These are phyloP conservation scores for Meriones unguiculatus DNA, from an alignment of 2,113 vertebrate genomes.

Conservation along the genomic window DNA sequence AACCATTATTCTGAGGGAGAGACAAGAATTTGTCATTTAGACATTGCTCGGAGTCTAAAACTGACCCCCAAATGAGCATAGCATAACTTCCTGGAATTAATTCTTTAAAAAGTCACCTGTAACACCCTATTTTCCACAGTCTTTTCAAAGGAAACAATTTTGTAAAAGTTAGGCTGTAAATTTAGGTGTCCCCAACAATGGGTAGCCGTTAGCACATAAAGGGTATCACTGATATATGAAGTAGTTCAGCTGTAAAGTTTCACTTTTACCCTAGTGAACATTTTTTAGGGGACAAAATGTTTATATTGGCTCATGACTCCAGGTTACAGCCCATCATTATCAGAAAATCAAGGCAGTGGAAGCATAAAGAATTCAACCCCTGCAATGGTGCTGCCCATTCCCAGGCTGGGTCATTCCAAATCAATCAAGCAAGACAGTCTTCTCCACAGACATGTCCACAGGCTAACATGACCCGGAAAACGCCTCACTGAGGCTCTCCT, in stretches of 20 bases:
- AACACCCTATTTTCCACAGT: background rate
- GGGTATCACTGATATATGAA: slow-evolving; percentile 50
- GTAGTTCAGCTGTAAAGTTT: slow-evolving; percentile 55
- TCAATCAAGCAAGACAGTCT: background rate
- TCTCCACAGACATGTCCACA: background rate
- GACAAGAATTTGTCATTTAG: slow-evolving; percentile 17
- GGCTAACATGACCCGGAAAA: background rate
- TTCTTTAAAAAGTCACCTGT: background rate
- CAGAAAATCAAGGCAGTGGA: background rate
- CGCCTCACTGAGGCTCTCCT: background rate
- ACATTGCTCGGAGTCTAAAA: slow-evolving; percentile 58
- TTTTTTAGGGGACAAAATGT: slow-evolving; percentile 21
- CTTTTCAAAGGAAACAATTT: slow-evolving; percentile 52
- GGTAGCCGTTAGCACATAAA: slow-evolving; percentile 52
- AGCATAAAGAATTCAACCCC: background rate
- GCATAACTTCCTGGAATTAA: slow-evolving; percentile 23
- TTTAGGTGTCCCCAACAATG: slow-evolving; percentile 44
- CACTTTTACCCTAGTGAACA: slow-evolving; percentile 61
- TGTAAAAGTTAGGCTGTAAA: slow-evolving; percentile 60
- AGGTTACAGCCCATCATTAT: background rate
- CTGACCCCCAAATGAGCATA: slow-evolving; percentile 10
- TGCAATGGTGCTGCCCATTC: background rate
- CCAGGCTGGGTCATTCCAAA: background rate
- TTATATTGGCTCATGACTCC: background rate
- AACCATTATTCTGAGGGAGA: slow-evolving; percentile 43